phyloP scores from a whole-genome alignment of 2,113 vertebrate species.

The Numida meleagris region DNA sequence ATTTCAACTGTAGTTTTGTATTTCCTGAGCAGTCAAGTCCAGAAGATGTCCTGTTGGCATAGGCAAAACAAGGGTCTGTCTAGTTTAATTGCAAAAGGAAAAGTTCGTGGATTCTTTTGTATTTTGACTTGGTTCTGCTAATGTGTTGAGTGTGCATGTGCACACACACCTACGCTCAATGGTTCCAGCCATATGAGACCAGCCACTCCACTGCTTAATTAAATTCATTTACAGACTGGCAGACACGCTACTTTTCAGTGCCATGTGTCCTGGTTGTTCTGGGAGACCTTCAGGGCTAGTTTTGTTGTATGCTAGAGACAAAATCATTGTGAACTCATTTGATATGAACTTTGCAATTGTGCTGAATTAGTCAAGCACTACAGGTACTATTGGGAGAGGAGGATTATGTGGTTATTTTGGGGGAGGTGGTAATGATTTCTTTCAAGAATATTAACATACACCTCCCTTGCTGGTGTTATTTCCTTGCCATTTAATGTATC shows the following conservation, averaged over 20 bases:
- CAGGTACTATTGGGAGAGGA: neutral
- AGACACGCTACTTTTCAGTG: conserved; percentile 20
- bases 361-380: neutral
- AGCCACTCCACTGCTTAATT: conserved; percentile 43
- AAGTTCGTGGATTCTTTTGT: conserved; percentile 5
- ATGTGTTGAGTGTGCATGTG: neutral
- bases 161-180: conserved; percentile 8
- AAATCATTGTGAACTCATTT: neutral
- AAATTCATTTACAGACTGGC: conserved; percentile 54
- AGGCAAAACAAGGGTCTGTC: neutral
- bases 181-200: conserved; percentile 19
- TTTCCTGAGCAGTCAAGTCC: neutral
- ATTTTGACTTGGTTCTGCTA: neutral
- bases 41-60: neutral
- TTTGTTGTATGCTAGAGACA: neutral
- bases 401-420: neutral
- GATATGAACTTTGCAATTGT: neutral
- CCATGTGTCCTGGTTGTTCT: conserved; percentile 23
- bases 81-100: neutral
- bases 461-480: no score
- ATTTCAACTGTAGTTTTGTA: neutral
- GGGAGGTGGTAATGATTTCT: neutral
- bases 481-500: neutral
- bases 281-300: conserved; percentile 20
- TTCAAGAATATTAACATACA: no score